These are phyloP conservation scores for Leptoclinus maculatus DNA, from an alignment of 2,797 vertebrate genomes.

Conservation along the genomic window DNA sequence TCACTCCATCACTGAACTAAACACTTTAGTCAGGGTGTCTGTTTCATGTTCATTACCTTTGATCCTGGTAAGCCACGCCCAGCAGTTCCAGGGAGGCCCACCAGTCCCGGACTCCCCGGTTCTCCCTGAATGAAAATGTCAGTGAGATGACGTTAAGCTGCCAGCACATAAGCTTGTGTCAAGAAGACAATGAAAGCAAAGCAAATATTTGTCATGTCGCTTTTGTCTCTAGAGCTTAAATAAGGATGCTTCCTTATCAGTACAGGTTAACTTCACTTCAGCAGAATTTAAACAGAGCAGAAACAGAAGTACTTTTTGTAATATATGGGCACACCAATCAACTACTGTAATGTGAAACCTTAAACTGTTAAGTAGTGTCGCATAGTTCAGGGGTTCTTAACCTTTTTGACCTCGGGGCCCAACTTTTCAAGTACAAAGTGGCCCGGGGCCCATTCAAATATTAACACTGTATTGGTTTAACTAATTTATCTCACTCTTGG, in stretches of 20 bases:
- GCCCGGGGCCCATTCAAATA: too few relatives aligned
- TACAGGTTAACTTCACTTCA: background rate
- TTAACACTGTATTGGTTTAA: too few relatives aligned
- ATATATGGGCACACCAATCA: background rate
- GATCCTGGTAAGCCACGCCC: slow-evolving; percentile 85
- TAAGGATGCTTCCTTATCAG: background rate
- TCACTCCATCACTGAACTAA: background rate
- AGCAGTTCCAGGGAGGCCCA: slow-evolving; percentile 82
- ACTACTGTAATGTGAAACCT: background rate
- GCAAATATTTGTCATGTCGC: background rate
- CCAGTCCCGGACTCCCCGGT: slow-evolving; percentile 80
- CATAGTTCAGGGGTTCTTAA: too few relatives aligned
- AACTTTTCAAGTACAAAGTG: too few relatives aligned
- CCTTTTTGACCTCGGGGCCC: too few relatives aligned
- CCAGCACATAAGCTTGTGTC: background rate
- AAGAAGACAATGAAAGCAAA: background rate
- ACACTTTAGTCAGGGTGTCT: background rate
- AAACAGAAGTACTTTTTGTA: background rate
- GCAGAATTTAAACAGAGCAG: background rate
- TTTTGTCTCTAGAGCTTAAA: background rate
- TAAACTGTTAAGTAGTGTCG: too few relatives aligned
- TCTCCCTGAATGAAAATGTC: slow-evolving; percentile 84
- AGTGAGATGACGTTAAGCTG: background rate
- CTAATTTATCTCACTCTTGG: too few relatives aligned
- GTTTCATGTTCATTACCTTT: slow-evolving; percentile 81